A percentile compares a stretch with the other conserved stretches of the same genome.
phyloP scores from a whole-genome alignment of 1,140 invertebrate species.

The Choristoneura fumiferana region DNA sequence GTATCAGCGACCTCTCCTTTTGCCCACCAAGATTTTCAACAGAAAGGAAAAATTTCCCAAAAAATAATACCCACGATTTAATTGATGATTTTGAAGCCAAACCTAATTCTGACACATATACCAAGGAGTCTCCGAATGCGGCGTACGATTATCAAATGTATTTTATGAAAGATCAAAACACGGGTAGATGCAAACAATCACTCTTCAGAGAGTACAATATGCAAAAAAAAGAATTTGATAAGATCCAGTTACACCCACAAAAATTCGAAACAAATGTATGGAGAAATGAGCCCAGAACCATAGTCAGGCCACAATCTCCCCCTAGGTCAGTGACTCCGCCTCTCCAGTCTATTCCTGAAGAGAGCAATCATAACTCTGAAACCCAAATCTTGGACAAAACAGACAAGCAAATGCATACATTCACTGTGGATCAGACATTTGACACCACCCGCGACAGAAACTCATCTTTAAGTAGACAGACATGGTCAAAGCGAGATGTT shows the following conservation, averaged over 20 bases:
- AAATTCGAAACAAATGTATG: constrained; percentile 49
- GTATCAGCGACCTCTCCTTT: constrained; percentile 70
- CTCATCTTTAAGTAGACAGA: constrained; percentile 31
- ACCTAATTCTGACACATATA: constrained; percentile 70
- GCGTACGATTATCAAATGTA: constrained; percentile 38
- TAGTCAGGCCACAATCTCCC: constrained; percentile 61
- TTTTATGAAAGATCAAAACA: constrained; percentile 41
- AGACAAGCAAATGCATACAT: constrained; percentile 49
- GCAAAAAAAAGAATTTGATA: constrained; percentile 38
- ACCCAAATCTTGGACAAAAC: constrained; percentile 53
- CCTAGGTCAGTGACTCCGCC: constrained; percentile 62
- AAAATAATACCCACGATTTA: constrained; percentile 58
- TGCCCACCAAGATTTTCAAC: constrained; percentile 73
- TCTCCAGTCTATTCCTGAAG: constrained; percentile 72
- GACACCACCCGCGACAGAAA: constrained; percentile 40
- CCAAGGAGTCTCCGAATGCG: constrained; percentile 70
- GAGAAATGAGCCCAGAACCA: constrained; percentile 45
- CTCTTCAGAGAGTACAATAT: constrained; percentile 57
- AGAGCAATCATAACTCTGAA: constrained; percentile 58
- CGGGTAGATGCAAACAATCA: constrained; percentile 56
- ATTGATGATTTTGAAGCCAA: constrained; percentile 50
- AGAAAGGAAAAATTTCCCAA: constrained; percentile 61
- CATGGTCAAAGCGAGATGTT: constrained; percentile 64
- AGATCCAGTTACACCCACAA: constrained; percentile 28
- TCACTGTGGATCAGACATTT: constrained; percentile 64